phyloP scores from a whole-genome alignment of 2,113 vertebrate genomes.

The Dicrurus megarhynchus region DNA sequence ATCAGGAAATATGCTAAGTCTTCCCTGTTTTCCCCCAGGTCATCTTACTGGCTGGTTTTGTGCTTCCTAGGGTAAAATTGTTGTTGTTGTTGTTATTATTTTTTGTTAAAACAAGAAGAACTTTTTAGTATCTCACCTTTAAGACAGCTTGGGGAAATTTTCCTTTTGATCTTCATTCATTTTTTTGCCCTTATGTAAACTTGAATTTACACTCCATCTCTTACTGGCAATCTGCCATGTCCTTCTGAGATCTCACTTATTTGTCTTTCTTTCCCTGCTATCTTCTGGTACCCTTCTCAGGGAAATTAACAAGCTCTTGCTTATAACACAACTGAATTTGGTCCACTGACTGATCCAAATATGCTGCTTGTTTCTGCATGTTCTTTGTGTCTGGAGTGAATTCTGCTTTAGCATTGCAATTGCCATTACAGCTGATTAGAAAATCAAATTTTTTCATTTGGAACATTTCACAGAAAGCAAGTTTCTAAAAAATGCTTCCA shows the following conservation, averaged over 20 bases:
- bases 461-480: not conserved
- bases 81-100: not conserved
- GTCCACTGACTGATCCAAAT: not conserved
- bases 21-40: not conserved
- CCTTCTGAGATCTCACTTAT: not conserved
- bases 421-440: not conserved
- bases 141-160: not conserved
- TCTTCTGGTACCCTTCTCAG: not conserved
- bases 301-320: not conserved
- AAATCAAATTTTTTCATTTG: not conserved
- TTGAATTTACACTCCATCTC: not conserved
- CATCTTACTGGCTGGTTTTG: not conserved
- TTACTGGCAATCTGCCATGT: not conserved
- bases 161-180: not conserved
- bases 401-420: not conserved
- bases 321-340: not conserved
- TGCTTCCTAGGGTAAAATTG: not conserved
- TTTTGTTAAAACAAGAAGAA: not conserved
- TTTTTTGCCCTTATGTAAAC: not conserved
- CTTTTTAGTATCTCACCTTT: not conserved
- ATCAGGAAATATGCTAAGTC: not conserved
- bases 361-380: not conserved
- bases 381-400: not conserved
- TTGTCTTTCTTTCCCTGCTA: not conserved
- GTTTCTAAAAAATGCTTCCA: not conserved